A percentile compares a stretch with the other conserved stretches of the same genome.
Conservation (phyloP, 2,888 invertebrate genomes). For the Synergus itoensis region DNA sequence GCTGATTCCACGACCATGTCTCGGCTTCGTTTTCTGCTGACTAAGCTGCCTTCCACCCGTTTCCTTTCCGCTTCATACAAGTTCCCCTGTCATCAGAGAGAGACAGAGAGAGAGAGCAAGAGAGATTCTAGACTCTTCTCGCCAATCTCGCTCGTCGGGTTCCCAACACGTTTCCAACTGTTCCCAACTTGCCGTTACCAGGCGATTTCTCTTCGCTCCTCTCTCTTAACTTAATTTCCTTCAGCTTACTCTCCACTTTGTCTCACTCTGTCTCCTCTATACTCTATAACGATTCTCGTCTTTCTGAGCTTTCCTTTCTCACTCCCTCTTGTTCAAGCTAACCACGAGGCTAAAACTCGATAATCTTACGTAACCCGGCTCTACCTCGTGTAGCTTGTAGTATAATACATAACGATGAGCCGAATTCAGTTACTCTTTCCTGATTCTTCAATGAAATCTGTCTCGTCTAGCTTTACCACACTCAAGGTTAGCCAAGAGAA, state of each 20-base stretch:
- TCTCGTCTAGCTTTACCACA: slow-evolving; percentile 22
- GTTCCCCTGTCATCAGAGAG: background rate
- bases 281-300: background rate
- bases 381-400: slow-evolving; percentile 10
- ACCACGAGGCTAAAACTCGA: background rate
- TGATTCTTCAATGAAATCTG: slow-evolving; percentile 23
- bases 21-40: slow-evolving; percentile 23
- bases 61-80: slow-evolving; percentile 7
- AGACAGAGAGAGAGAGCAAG: background rate
- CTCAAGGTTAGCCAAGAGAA: slow-evolving; percentile 41
- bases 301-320: slow-evolving; percentile 35
- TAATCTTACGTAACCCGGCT: slow-evolving; percentile 40
- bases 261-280: slow-evolving; percentile 38
- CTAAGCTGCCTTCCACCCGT: slow-evolving; percentile 15
- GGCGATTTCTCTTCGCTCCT: slow-evolving; percentile 23
- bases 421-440: slow-evolving; percentile 37
- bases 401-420: slow-evolving; percentile 31
- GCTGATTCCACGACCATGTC: slow-evolving; percentile 61
- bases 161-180: slow-evolving; percentile 3
- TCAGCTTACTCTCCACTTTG: background rate
- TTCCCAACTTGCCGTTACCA: slow-evolving; percentile 11
- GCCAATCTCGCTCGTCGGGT: slow-evolving; percentile 32
- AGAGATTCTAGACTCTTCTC: background rate
- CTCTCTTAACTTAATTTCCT: slow-evolving; percentile 39
- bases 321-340: background rate